phyloP scores from a whole-genome alignment of 2,888 invertebrate species.

The Crocallis elinguaria region DNA sequence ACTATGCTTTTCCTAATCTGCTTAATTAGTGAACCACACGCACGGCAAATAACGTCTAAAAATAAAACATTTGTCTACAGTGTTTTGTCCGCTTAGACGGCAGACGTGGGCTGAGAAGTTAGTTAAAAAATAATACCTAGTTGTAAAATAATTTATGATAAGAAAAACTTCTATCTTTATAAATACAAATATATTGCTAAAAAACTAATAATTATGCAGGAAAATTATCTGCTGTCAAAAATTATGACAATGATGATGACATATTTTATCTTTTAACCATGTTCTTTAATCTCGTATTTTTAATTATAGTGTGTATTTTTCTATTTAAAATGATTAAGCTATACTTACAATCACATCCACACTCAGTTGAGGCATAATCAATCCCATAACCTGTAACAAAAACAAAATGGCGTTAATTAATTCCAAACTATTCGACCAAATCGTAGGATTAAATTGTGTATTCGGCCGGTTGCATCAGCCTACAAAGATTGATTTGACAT shows the following conservation, averaged over 20 bases:
- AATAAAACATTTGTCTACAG: slow-evolving; percentile 2
- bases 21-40: slow-evolving; percentile 20
- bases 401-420: slow-evolving; percentile 48
- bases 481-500: slow-evolving; percentile 84
- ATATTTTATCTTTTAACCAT: too few relatives aligned
- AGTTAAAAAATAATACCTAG: too few relatives aligned
- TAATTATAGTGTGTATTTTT: background rate
- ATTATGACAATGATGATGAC: too few relatives aligned
- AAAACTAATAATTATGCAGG: too few relatives aligned
- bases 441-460: slow-evolving; percentile 45
- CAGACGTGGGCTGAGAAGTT: background rate
- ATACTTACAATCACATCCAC: slow-evolving; percentile 47
- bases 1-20: slow-evolving; percentile 14
- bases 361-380: slow-evolving; percentile 30
- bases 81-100: background rate
- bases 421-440: slow-evolving; percentile 39
- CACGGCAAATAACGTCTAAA: slow-evolving; percentile 9
- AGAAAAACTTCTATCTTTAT: too few relatives aligned
- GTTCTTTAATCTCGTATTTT: too few relatives aligned
- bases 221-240: too few relatives aligned
- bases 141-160: too few relatives aligned
- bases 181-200: too few relatives aligned
- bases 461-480: slow-evolving; percentile 75
- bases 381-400: slow-evolving; percentile 56
- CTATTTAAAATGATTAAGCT: slow-evolving; percentile 3